phyloP scores from a whole-genome alignment of 2,113 vertebrate species.

The Cebidichthys violaceus region DNA sequence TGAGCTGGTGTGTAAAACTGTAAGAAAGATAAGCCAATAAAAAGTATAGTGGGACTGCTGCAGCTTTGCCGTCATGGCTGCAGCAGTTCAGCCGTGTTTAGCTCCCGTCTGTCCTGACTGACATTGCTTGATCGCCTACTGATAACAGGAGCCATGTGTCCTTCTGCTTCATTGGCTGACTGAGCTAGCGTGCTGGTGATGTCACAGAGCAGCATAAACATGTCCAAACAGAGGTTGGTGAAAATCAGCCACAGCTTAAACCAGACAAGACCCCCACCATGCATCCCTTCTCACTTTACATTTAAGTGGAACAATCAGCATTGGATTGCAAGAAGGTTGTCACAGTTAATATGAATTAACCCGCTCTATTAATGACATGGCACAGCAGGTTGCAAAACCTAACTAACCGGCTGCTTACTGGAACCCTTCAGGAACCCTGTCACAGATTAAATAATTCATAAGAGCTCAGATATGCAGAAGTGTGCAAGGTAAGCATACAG shows the following conservation, averaged over 20 bases:
- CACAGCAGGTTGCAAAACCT: slow-evolving; percentile 18
- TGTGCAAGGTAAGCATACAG: slow-evolving; percentile 2
- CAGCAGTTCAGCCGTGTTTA: slow-evolving; percentile 5
- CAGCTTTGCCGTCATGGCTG: background rate
- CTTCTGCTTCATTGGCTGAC: slow-evolving; percentile 49
- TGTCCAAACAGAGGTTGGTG: background rate
- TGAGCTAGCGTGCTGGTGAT: slow-evolving; percentile 29
- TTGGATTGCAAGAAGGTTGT: slow-evolving; percentile 49
- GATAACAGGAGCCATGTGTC: slow-evolving; percentile 52
- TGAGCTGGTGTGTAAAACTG: background rate
- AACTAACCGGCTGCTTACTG: background rate
- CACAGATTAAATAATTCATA: slow-evolving; percentile 33
- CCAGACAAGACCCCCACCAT: background rate
- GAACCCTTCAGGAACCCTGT: slow-evolving; percentile 25
- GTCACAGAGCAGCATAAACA: slow-evolving; percentile 28
- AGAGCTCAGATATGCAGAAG: slow-evolving; percentile 20
- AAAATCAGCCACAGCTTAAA: slow-evolving; percentile 11
- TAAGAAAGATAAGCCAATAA: background rate
- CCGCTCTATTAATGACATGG: slow-evolving; percentile 49
- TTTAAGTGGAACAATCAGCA: slow-evolving; percentile 14
- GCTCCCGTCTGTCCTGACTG: slow-evolving; percentile 25
- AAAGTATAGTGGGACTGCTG: background rate
- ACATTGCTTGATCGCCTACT: slow-evolving; percentile 18
- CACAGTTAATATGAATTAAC: slow-evolving; percentile 47
- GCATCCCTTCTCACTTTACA: slow-evolving; percentile 7